phyloP scores from a whole-genome alignment of 2,797 vertebrate genomes.

The Sebastes taczanowskii region DNA sequence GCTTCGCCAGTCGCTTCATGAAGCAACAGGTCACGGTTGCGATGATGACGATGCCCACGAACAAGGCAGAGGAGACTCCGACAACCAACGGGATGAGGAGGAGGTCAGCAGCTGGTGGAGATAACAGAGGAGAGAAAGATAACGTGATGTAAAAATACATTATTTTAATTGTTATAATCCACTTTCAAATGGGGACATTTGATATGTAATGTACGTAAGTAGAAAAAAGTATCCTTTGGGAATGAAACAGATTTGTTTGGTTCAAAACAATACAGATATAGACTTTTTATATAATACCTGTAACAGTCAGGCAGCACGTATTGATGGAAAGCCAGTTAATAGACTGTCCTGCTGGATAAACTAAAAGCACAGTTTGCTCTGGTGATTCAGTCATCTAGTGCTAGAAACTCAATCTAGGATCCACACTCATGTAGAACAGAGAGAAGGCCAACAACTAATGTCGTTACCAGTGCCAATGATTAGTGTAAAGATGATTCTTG shows the following conservation, averaged over 20 bases:
- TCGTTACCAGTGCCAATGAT: too few relatives aligned
- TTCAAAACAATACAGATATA: background rate
- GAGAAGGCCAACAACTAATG: background rate
- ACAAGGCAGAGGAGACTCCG: constrained; percentile 88
- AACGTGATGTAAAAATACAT: background rate
- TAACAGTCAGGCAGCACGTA: background rate
- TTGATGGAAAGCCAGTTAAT: constrained; percentile 6
- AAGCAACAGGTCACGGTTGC: constrained; percentile 91
- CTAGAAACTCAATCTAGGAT: background rate
- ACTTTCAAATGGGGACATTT: background rate
- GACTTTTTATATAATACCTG: background rate
- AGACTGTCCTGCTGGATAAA: background rate
- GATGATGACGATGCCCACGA: constrained; percentile 86
- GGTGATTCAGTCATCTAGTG: background rate
- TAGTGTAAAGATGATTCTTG: background rate
- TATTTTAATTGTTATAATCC: background rate
- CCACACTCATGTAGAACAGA: background rate
- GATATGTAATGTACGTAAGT: background rate
- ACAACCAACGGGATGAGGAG: constrained; percentile 88
- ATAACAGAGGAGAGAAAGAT: background rate
- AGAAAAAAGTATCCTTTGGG: background rate
- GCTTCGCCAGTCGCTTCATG: constrained; percentile 85
- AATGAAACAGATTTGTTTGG: background rate
- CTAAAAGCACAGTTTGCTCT: constrained; percentile 1
- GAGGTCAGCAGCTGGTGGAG: constrained; percentile 84